These are phyloP conservation scores for Enteromius viviparus DNA, from an alignment of 2,797 vertebrate species.

Conservation along the genomic window DNA sequence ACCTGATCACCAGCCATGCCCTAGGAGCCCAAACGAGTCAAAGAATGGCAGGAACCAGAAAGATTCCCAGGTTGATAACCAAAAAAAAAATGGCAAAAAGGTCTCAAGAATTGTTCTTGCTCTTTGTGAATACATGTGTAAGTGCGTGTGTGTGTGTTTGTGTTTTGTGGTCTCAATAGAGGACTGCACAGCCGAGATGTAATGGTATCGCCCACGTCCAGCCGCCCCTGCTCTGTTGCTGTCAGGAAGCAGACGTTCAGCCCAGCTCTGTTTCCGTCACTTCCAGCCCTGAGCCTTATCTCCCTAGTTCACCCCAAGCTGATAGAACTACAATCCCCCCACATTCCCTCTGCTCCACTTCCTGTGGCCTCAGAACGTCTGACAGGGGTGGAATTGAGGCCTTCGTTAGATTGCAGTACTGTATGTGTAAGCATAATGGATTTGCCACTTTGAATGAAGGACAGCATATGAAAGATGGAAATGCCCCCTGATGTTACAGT, in stretches of 20 bases:
- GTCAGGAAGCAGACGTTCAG: conserved; percentile 80
- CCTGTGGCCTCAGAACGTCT: conserved; percentile 82
- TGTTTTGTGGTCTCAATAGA: conserved; percentile 34
- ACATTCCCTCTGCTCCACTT: conserved; percentile 86
- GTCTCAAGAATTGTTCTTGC: conserved; percentile 70
- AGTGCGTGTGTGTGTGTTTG: conserved; percentile 20
- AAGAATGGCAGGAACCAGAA: conserved; percentile 81
- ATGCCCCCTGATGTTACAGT: conserved; percentile 16
- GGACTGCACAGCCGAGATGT: conserved; percentile 39
- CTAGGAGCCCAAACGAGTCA: conserved; percentile 72
- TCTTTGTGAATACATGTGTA: conserved; percentile 75
- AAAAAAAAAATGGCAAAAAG: conserved; percentile 78
- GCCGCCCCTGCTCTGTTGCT: conserved; percentile 71
- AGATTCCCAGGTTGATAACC: conserved; percentile 83
- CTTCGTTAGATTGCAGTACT: conserved; percentile 20
- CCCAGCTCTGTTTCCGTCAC: conserved; percentile 60
- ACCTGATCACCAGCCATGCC: conserved; percentile 73
- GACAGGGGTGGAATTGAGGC: conserved; percentile 46
- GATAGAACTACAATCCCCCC: conserved; percentile 88
- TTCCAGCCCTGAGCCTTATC: conserved; percentile 72
- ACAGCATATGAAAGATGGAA: conserved; percentile 23
- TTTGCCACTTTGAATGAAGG: conserved; percentile 39
- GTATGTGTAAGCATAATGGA: conserved; percentile 11
- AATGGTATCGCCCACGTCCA: conserved; percentile 73
- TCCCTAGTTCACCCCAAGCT: conserved; percentile 64